Evolutionary conservation across 1,140 invertebrate species (phyloP), one percentile per base, ranked within the genome.

Genomic region (Drosophila nigromelanica): DNA sequence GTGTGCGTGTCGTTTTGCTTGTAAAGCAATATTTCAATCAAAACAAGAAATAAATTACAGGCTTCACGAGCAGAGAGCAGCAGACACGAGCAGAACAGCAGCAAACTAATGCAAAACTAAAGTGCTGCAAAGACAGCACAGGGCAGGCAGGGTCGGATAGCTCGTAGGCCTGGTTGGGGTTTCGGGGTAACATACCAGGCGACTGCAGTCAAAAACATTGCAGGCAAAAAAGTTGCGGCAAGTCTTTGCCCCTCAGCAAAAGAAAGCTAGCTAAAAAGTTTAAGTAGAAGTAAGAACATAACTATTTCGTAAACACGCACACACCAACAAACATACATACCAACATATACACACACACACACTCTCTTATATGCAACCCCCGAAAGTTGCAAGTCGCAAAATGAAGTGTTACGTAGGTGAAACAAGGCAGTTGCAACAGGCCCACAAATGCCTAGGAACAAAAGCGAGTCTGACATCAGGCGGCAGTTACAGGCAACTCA

Each of bases 1-100:
- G 59, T 81, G 75, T 82, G 69, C 83, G 80, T 80, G 80, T 85
- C 69, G 78, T 83, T 87, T 80, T 83, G 85, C 83, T 80, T 89
- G 83, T 89, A 89, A 89, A 89, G 83, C 83, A 89, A 89, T 89
- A 89, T 89, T 89, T 89, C 83, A 89, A 89, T 89, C 83, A 89
- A 89, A 89, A 89, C 83, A 89, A 89, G 83, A 89, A 89, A 89
- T 89, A 89, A 89, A 89, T 89, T 89, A 89, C 83, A 77, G 83
- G 83, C 85, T 89, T 89, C 85, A 83, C 62, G 68, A 71, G 85
- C 85, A 89, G 83, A 60, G 68, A 78, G 69, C 51, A 62, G 59
- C 72, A 62, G 70, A 68, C 56, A 68, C 47, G 27, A 71, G 35
- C 48, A 47, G 58, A 48, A 27, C 43, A 52, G 40, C 45, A 21